These are phyloP conservation scores for Clytia hemisphaerica DNA, from an alignment of 30 jellyfish, hydroid and myxozoan species.

Conservation along the genomic window DNA sequence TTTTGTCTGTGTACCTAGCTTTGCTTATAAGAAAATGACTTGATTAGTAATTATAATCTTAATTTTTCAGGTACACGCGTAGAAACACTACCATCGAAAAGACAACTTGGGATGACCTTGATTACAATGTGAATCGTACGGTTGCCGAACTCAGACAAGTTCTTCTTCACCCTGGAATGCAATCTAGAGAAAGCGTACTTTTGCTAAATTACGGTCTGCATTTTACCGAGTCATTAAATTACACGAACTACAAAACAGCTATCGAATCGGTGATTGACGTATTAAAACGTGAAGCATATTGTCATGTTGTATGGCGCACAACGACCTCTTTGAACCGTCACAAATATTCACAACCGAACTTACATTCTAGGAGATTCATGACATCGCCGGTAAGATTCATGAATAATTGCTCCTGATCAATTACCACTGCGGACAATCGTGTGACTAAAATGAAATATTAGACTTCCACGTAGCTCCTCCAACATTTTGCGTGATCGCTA, in stretches of 20 bases:
- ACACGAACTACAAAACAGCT: slow-evolving; percentile 52
- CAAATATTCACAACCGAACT: slow-evolving; percentile 78
- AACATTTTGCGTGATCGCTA: too few relatives aligned
- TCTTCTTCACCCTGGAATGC: slow-evolving; percentile 71
- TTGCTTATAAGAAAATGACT: too few relatives aligned
- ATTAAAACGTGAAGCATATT: slow-evolving; percentile 20
- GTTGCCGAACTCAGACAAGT: slow-evolving; percentile 74
- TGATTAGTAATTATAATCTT: too few relatives aligned
- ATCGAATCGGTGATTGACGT: slow-evolving; percentile 37
- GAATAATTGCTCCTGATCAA: too few relatives aligned
- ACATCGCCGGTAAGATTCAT: slow-evolving; percentile 81
- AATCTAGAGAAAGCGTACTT: slow-evolving; percentile 60
- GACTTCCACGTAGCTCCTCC: too few relatives aligned
- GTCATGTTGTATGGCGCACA: slow-evolving; percentile 79
- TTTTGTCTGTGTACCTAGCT: too few relatives aligned
- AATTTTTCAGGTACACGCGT: too few relatives aligned
- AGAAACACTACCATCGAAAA: slow-evolving; percentile 50
- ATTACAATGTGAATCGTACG: slow-evolving; percentile 44
- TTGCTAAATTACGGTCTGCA: slow-evolving; percentile 82
- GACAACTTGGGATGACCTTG: slow-evolving; percentile 50
- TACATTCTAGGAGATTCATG: slow-evolving; percentile 87
- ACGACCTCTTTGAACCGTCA: slow-evolving; percentile 81
- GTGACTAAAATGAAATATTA: too few relatives aligned
- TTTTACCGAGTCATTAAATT: slow-evolving; percentile 66
- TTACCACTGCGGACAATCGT: too few relatives aligned